Evolutionary conservation across 35 echinoderm and acorn worm genomes (phyloP), one percentile per base, ranked within the genome.

Genomic region (Lytechinus variegatus): DNA sequence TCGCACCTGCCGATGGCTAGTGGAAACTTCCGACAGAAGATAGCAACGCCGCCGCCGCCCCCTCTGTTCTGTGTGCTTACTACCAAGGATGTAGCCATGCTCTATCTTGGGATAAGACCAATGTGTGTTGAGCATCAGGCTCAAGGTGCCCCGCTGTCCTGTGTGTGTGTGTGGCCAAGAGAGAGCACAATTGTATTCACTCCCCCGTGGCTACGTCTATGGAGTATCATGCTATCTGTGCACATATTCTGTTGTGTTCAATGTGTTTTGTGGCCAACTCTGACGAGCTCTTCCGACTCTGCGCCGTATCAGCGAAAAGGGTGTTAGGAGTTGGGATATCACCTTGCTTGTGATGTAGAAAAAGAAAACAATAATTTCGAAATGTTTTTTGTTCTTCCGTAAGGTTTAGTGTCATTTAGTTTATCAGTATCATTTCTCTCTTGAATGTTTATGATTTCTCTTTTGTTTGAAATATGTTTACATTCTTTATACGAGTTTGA

Each of bases 11-110:
- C 16, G 54, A 14, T 5, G 21, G 56, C 29, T 61, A 44, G 33
- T 44, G 53, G 53, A 61, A 94, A 94, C n/a, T 27, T 94, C 27
- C 92, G 28, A 44, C 9, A 90, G 52, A 90, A n/a, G 88, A 79
- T 79, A 21, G 24, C 11, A 24, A 79, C n/a, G 66, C 16, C 16
- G 57, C 66, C n/a, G 66, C 16, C 16, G 57, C 66, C 66, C 66
- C 66, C 66, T n/a, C 66, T 79, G 14, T 79, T 24, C 66, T 6
- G 66, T 79, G 66, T 79, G 66, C n/a, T 79, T 79, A 79, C 66
- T 27, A 79, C 66, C 66, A 79, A 79, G 66, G 66, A 79, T 24
- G 66, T 79, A 79, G 66, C 66, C 66, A 79, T 79, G 66, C 66
- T 79, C 66, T 24, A 79, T 79, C 19, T 79, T 79, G 66, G 66